phyloP scores from a whole-genome alignment of 2,113 vertebrate genomes.

The Illadopsis cleaveri region DNA sequence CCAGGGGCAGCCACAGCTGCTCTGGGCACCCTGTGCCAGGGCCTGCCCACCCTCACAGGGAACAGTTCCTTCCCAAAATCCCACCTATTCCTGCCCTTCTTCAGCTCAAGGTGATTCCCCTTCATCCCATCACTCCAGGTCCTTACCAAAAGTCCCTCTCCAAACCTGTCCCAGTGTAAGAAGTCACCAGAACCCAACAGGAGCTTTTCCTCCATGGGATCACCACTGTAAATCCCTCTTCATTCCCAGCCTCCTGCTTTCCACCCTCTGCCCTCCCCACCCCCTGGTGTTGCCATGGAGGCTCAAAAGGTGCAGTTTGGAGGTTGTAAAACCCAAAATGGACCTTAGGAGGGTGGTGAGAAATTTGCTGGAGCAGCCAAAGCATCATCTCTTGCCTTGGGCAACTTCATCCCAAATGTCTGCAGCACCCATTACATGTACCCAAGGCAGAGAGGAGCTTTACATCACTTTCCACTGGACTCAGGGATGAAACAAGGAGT shows the following conservation, averaged over 20 bases:
- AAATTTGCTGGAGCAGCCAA: not conserved
- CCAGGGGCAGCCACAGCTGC: not conserved
- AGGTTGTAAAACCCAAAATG: not conserved
- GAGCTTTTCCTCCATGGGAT: not conserved
- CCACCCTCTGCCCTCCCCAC: not conserved
- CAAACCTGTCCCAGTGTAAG: not conserved
- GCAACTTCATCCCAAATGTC: not conserved
- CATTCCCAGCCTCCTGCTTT: not conserved
- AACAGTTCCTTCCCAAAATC: fast-evolving
- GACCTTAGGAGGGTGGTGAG: not conserved
- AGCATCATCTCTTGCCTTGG: not conserved
- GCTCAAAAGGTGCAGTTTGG: not conserved
- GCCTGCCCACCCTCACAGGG: fast-evolving
- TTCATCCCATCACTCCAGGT: not conserved
- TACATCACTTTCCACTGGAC: not conserved
- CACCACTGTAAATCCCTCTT: not conserved
- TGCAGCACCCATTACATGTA: fast-evolving
- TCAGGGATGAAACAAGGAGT: not conserved
- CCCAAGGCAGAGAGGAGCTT: not conserved
- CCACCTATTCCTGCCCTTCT: fast-evolving
- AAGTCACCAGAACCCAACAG: not conserved
- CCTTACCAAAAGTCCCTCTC: too few species aligned
- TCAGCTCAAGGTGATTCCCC: not conserved
- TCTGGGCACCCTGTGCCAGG: not conserved
- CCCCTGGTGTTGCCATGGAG: fast-evolving